These are phyloP conservation scores for Volucella bombylans DNA, from an alignment of 2,888 invertebrate species.

Conservation along the genomic window DNA sequence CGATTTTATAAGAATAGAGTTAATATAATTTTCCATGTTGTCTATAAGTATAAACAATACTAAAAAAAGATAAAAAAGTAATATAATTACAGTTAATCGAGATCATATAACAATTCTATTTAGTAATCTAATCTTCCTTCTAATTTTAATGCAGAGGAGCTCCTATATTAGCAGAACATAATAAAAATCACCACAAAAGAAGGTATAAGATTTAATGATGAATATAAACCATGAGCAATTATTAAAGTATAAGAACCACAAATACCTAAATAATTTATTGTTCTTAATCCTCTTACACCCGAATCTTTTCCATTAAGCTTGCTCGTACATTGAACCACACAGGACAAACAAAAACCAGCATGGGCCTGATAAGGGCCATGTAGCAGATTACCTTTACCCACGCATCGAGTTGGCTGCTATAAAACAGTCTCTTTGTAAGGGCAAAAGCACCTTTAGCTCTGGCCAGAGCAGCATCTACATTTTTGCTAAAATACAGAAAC, in stretches of 20 bases:
- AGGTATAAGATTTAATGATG: constrained; percentile 85
- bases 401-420: too few species aligned
- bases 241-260: constrained; percentile 85
- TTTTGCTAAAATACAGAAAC: too few species aligned
- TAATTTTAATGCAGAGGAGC: constrained; percentile 87
- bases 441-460: too few species aligned
- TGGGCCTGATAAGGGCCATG: too few species aligned
- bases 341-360: too few species aligned
- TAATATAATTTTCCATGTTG: constrained; percentile 85
- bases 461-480: too few species aligned
- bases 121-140: constrained; percentile 87
- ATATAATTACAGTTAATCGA: constrained; percentile 83
- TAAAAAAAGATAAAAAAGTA: constrained; percentile 86
- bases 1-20: constrained; percentile 83
- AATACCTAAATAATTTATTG: constrained; percentile 84
- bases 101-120: constrained; percentile 85
- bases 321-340: too few species aligned
- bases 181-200: constrained; percentile 86
- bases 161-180: constrained; percentile 86
- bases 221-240: constrained; percentile 87
- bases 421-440: too few species aligned
- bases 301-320: too few species aligned
- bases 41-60: constrained; percentile 85
- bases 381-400: too few species aligned
- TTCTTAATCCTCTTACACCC: constrained; percentile 84